A percentile compares a stretch with the other conserved stretches of the same genome.
Evolutionary conservation across 2,113 vertebrate species (phyloP).

Genomic region (Grallaria varia): DNA sequence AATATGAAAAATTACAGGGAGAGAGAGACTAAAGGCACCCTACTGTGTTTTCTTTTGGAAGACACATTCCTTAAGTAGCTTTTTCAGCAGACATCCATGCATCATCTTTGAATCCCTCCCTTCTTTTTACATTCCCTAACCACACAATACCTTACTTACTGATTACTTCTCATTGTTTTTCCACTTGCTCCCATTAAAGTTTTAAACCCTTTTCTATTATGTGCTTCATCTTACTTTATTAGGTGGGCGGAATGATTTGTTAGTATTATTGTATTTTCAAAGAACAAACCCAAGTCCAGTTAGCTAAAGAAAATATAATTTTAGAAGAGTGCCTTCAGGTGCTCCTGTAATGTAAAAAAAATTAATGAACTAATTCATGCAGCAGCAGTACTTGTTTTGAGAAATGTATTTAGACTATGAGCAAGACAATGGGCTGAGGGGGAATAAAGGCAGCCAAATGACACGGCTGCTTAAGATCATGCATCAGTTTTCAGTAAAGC

Average conservation of each 20-base stretch:
- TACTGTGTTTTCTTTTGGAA: background rate
- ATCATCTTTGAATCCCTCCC: background rate
- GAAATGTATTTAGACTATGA: background rate
- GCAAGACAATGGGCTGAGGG: background rate
- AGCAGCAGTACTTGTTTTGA: slow-evolving; percentile 9
- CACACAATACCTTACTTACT: background rate
- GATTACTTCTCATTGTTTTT: slow-evolving; percentile 5
- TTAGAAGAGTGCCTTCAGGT: slow-evolving; percentile 26
- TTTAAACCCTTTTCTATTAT: background rate
- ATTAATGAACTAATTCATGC: background rate
- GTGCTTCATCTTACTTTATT: background rate
- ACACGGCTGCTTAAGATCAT: background rate
- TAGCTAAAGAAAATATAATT: background rate
- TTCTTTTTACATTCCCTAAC: background rate
- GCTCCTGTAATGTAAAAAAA: slow-evolving; percentile 39
- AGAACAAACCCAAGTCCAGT: background rate
- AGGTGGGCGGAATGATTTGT: slow-evolving; percentile 19
- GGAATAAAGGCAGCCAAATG: background rate
- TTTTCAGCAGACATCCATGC: background rate
- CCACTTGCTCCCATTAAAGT: background rate
- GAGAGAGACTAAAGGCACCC: background rate
- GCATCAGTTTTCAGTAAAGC: background rate
- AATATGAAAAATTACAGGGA: background rate
- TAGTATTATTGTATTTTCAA: slow-evolving; percentile 6
- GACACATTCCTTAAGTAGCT: background rate